These are phyloP conservation scores for Cryptosula pallasiana DNA, from an alignment of 2,888 invertebrate species.

Conservation along the genomic window DNA sequence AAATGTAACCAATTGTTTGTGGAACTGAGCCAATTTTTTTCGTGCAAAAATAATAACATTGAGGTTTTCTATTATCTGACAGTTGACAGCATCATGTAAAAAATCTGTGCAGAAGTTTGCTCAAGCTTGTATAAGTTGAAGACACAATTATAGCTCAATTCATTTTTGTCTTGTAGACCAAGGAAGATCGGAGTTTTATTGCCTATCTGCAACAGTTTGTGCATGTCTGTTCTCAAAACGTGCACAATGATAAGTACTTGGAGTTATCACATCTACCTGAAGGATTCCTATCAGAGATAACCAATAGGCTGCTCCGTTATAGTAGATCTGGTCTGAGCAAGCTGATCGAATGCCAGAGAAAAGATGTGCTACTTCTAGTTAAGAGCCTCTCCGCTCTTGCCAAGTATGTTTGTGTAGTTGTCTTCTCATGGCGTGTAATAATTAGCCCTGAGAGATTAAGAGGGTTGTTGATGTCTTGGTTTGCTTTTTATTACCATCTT, in stretches of 20 bases:
- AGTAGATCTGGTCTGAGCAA: not conserved
- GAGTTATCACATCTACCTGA: slow-evolving; percentile 5
- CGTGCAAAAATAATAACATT: no score
- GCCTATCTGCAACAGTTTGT: not conserved
- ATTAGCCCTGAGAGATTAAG: not conserved
- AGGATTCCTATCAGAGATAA: not conserved
- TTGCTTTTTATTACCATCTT: no score
- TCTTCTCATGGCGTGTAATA: not conserved
- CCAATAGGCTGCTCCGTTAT: not conserved
- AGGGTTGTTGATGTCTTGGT: not conserved
- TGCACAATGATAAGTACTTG: not conserved
- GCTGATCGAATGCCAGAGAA: not conserved
- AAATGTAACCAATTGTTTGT: no score
- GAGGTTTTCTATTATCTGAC: no score
- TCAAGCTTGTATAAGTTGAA: no score
- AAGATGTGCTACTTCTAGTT: not conserved
- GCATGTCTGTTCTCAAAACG: not conserved
- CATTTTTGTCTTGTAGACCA: not conserved
- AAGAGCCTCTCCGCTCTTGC: not conserved
- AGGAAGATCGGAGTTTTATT: not conserved
- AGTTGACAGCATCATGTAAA: no score
- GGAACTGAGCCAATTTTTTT: no score
- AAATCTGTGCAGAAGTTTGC: no score
- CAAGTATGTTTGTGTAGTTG: not conserved
- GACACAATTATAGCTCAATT: no score